Evolutionary conservation across 2,113 vertebrate species (phyloP), one percentile per base, ranked within the genome.

Genomic region (Forbesichthys papilliferus): DNA sequence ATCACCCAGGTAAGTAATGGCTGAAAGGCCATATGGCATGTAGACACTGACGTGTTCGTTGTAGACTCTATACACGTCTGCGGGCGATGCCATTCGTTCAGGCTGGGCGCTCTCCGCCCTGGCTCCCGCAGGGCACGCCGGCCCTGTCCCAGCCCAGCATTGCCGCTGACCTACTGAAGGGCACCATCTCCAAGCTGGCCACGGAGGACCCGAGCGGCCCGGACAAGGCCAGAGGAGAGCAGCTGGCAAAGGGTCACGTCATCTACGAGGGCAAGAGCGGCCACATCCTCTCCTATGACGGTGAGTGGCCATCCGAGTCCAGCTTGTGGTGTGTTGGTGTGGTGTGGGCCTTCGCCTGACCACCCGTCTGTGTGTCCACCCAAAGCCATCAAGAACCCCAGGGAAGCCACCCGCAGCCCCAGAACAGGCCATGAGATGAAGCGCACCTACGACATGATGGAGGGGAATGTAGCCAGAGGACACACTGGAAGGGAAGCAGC

Each of bases 211-310:
- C 89, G 70, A 93, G 78, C 87, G 95, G 91, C 81, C 93, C 93
- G 1, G 98, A 99, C 62, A 98, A 97, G 82, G 79, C 92, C 74
- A 87, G 96, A 9, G 95, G 95, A 27, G 97, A 98, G 73, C 89
- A 94, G 48, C 67, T 94, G 58, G 87, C 95, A 83, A 99, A 98
- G 90, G 95, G 94, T 84, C 96, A 97, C 11, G 96, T 99, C 73
- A 98, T 99, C 80, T 99, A 98, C 62, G 97, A 98, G 92, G 95
- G 98, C 83, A 98, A 97, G 86, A 97, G 93, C 71, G 97, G 97
- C 54, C 97, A 98, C 78, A 97, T 99, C 73, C 89, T 98, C 9
- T 98, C 96, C 8, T 98, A 96, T 9, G 97, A 99, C 36, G 91
- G 98, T 99, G 87, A 93, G 93, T 13, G 33, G 11, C 9, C 11